A percentile compares a stretch with the other conserved stretches of the same genome.
phyloP scores from a whole-genome alignment of 2,113 vertebrate species.

The Falco punctatus region DNA sequence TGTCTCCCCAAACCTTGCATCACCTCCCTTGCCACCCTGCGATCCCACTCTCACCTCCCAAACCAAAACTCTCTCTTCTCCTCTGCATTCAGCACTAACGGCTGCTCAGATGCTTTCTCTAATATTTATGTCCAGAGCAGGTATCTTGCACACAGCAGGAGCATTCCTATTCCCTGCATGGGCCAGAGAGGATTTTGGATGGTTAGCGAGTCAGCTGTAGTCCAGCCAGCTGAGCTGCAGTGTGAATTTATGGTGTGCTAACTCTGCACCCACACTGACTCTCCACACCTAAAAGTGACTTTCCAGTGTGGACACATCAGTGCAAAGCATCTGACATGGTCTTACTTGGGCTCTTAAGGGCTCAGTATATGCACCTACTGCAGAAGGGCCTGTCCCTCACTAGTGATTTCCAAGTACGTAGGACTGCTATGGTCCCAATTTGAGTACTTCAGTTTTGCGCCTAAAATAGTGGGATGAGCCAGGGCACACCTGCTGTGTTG shows the following conservation, averaged over 20 bases:
- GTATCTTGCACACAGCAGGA: not conserved
- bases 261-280: not conserved
- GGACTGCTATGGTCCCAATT: not conserved
- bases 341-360: not conserved
- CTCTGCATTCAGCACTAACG: not conserved
- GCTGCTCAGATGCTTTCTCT: constrained; percentile 9
- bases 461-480: not conserved
- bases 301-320: not conserved
- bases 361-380: not conserved
- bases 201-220: not conserved
- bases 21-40: not conserved
- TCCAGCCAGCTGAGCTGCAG: not conserved
- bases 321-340: not conserved
- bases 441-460: not conserved
- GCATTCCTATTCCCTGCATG: not conserved
- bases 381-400: not conserved
- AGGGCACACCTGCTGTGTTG: not conserved
- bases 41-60: not conserved
- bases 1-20: not conserved
- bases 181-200: not conserved
- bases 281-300: not conserved
- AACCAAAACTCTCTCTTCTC: not conserved
- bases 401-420: not conserved
- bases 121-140: not conserved
- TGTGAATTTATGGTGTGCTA: not conserved